Conservation (phyloP, 2,888 invertebrate species). For the Eulithis prunata region DNA sequence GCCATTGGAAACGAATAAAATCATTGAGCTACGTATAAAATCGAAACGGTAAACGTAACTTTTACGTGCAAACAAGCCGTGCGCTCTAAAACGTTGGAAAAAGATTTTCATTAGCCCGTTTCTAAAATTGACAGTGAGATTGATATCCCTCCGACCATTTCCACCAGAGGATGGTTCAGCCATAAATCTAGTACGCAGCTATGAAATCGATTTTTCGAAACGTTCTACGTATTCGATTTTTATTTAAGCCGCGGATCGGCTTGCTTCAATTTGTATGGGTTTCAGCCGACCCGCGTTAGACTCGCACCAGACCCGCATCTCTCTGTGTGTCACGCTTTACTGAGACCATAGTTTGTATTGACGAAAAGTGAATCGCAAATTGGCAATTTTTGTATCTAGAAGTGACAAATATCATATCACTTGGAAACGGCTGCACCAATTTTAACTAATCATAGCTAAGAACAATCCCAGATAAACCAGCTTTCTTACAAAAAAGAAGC, state of each 20-base stretch:
- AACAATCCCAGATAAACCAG: too few species aligned
- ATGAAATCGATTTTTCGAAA: constrained; percentile 36
- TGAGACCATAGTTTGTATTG: neutral
- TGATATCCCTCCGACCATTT: constrained; percentile 36
- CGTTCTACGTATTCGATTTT: neutral
- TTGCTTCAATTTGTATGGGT: too few species aligned
- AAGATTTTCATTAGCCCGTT: constrained; percentile 35
- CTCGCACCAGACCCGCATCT: too few species aligned
- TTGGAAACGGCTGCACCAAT: too few species aligned
- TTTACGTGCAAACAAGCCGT: constrained; percentile 1
- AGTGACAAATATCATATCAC: too few species aligned
- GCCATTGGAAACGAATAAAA: neutral
- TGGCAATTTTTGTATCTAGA: too few species aligned
- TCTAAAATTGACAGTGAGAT: constrained; percentile 36
- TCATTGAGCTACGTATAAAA: too few species aligned
- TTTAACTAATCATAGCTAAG: too few species aligned
- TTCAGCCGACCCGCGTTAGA: too few species aligned
- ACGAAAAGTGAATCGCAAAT: too few species aligned
- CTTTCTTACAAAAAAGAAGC: too few species aligned
- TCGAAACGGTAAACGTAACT: neutral
- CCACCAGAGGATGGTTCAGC: constrained; percentile 36
- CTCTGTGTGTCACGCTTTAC: neutral
- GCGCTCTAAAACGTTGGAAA: neutral
- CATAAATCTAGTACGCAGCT: constrained; percentile 31
- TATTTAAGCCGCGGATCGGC: too few species aligned